Evolutionary conservation across 2,888 invertebrate genomes (phyloP).

Genomic region (Drosophila macrospina): DNA sequence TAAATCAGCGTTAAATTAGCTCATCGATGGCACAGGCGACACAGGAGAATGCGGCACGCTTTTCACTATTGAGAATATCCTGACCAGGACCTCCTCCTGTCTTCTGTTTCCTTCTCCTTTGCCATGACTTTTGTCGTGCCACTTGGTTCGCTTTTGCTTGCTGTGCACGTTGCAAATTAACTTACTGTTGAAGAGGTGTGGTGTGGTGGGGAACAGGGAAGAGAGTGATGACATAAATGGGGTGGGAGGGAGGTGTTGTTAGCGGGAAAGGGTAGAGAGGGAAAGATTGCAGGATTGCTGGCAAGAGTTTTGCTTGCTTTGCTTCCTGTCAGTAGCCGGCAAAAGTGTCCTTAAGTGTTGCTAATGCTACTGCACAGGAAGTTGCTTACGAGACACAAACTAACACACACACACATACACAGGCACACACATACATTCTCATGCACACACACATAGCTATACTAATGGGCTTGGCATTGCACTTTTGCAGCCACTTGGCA

Average conservation of each 20-base stretch:
- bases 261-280: neutral
- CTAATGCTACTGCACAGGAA: slow-evolving; percentile 76
- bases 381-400: slow-evolving; percentile 74
- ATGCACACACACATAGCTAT: slow-evolving; percentile 18
- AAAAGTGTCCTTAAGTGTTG: slow-evolving; percentile 80
- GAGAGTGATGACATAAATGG: too few species aligned
- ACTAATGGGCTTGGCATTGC: slow-evolving; percentile 73
- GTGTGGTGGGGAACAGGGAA: neutral
- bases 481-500: slow-evolving; percentile 73
- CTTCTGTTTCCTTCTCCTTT: neutral
- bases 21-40: slow-evolving; percentile 58
- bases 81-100: neutral
- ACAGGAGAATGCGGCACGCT: slow-evolving; percentile 26
- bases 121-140: neutral
- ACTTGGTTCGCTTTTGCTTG: slow-evolving; percentile 54
- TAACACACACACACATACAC: slow-evolving; percentile 32
- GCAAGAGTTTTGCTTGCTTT: slow-evolving; percentile 70
- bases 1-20: slow-evolving; percentile 73
- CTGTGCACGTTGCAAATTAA: slow-evolving; percentile 76
- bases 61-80: slow-evolving; percentile 20
- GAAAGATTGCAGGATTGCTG: slow-evolving; percentile 37
- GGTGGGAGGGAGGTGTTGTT: too few species aligned
- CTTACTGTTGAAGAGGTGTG: slow-evolving; percentile 62
- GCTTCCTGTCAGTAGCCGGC: slow-evolving; percentile 66
- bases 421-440: neutral